phyloP scores from a whole-genome alignment of 2,888 invertebrate species.

The Deroplatys truncata region DNA sequence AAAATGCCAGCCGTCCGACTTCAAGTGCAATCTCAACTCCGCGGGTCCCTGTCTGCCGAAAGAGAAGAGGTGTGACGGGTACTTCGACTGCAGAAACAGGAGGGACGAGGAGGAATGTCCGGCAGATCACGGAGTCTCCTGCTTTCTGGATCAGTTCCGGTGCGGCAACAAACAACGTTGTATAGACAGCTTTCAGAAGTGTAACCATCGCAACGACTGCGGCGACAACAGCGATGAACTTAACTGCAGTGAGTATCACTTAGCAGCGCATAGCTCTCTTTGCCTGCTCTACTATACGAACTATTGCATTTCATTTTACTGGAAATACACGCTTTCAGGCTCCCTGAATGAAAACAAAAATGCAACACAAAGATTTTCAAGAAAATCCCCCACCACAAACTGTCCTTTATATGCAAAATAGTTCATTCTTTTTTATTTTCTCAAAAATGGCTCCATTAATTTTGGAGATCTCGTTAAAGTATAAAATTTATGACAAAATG shows the following conservation, averaged over 20 bases:
- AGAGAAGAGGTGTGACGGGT: conserved; percentile 87
- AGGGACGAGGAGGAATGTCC: conserved; percentile 75
- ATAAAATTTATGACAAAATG: too few relatives aligned
- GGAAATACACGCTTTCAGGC: neutral
- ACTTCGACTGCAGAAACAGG: conserved; percentile 80
- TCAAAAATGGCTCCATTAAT: too few relatives aligned
- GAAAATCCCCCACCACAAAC: too few relatives aligned
- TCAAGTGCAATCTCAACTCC: conserved; percentile 68
- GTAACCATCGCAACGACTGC: conserved; percentile 88
- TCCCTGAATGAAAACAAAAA: too few relatives aligned
- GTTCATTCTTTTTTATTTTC: too few relatives aligned
- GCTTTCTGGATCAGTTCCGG: conserved; percentile 80
- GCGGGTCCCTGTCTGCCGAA: conserved; percentile 79
- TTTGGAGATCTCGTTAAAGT: too few relatives aligned
- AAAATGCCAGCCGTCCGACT: conserved; percentile 81
- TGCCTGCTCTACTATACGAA: neutral
- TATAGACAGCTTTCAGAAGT: conserved; percentile 69
- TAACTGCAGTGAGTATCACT: conserved; percentile 70
- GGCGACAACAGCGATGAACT: conserved; percentile 88
- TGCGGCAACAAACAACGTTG: conserved; percentile 78
- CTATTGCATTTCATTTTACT: too few relatives aligned
- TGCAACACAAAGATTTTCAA: too few relatives aligned
- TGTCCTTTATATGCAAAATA: too few relatives aligned
- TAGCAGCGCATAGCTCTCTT: neutral
- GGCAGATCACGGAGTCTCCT: conserved; percentile 47